phyloP scores from a whole-genome alignment of 2,888 invertebrate genomes.

The Frankliniella intonsa region DNA sequence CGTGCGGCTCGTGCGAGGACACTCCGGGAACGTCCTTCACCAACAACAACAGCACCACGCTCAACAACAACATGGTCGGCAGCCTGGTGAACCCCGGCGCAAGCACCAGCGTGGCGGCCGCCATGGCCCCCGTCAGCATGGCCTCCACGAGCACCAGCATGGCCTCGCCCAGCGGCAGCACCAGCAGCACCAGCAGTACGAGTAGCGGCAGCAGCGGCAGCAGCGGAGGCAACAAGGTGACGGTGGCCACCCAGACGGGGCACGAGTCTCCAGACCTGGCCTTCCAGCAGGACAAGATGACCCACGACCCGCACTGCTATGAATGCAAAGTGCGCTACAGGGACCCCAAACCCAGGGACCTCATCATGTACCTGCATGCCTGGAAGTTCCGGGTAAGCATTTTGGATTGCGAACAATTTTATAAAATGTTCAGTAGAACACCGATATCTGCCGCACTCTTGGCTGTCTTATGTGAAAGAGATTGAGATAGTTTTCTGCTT shows the following conservation, averaged over 20 bases:
- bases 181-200: slow-evolving; percentile 42
- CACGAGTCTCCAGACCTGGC: slow-evolving; percentile 66
- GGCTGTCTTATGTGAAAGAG: background rate
- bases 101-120: slow-evolving; percentile 30
- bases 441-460: background rate
- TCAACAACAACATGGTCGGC: slow-evolving; percentile 7
- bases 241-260: slow-evolving; percentile 82
- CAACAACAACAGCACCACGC: slow-evolving; percentile 11
- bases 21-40: slow-evolving; percentile 26
- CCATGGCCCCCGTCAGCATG: slow-evolving; percentile 39
- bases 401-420: too few relatives aligned
- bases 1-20: slow-evolving; percentile 57
- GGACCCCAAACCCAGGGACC: slow-evolving; percentile 85
- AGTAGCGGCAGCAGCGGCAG: background rate
- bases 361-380: slow-evolving; percentile 95
- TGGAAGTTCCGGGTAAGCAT: slow-evolving; percentile 76
- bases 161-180: slow-evolving; percentile 46
- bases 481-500: background rate
- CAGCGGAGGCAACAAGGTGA: slow-evolving; percentile 53
- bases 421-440: background rate
- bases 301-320: slow-evolving; percentile 81
- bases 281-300: slow-evolving; percentile 66
- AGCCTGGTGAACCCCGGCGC: slow-evolving; percentile 3
- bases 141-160: slow-evolving; percentile 43
- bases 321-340: slow-evolving; percentile 89